Evolutionary conservation across 2,888 invertebrate species (phyloP).

Genomic region (Drosophila paucipuncta): DNA sequence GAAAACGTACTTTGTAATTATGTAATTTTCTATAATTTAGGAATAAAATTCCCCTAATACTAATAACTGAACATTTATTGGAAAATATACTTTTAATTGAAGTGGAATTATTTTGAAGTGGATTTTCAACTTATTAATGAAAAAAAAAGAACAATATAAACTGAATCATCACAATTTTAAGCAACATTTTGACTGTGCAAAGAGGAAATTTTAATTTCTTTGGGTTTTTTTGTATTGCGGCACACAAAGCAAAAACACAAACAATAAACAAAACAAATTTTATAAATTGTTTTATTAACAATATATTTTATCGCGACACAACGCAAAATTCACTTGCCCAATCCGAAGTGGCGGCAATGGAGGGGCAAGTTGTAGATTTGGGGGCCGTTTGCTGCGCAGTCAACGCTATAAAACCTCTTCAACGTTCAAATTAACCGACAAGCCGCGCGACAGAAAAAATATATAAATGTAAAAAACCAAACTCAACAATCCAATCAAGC

Average conservation of each 20-base stretch:
- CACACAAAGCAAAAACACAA: not conserved
- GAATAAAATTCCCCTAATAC: slow-evolving; percentile 55
- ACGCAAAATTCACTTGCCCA: slow-evolving; percentile 71
- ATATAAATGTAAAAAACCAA: not conserved
- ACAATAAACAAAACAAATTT: slow-evolving; percentile 14
- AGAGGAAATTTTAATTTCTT: slow-evolving; percentile 17
- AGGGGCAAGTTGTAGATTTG: not conserved
- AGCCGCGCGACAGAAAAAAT: slow-evolving; percentile 57
- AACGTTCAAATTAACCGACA: slow-evolving; percentile 67
- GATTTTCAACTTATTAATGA: not conserved
- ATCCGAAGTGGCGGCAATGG: not conserved
- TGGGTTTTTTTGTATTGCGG: slow-evolving; percentile 7
- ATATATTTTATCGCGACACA: slow-evolving; percentile 75
- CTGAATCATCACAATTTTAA: slow-evolving; percentile 10
- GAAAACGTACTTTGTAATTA: slow-evolving; percentile 31
- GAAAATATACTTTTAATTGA: not conserved
- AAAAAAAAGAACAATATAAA: not conserved
- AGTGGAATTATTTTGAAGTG: not conserved
- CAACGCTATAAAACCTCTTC: slow-evolving; percentile 72
- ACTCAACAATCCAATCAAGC: slow-evolving; percentile 54
- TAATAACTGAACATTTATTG: slow-evolving; percentile 13
- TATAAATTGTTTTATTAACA: slow-evolving; percentile 75
- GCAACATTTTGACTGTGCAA: not conserved
- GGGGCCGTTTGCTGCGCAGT: slow-evolving; percentile 34
- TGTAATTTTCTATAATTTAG: slow-evolving; percentile 40